phyloP scores from a whole-genome alignment of 1,140 invertebrate genomes.

The Latrodectus geometricus region DNA sequence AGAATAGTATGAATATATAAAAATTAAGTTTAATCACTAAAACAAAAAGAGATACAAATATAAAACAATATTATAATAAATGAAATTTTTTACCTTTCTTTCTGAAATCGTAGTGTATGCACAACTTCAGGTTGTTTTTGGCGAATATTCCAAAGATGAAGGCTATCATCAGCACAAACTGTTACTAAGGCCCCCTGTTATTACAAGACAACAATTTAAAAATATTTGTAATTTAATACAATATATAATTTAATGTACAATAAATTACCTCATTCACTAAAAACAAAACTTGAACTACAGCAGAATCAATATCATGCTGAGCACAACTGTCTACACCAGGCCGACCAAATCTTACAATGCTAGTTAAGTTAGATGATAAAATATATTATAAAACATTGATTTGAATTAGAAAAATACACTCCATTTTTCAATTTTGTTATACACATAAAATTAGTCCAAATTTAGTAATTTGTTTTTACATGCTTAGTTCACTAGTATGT shows the following conservation, averaged over 20 bases:
- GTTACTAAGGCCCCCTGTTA: slow-evolving; percentile 87
- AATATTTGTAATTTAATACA: slow-evolving; percentile 22
- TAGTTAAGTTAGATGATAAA: too few species aligned
- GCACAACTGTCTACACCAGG: slow-evolving; percentile 95
- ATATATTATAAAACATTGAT: too few species aligned
- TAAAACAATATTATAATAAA: too few species aligned
- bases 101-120: slow-evolving; percentile 95
- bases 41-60: too few species aligned
- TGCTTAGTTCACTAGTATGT: too few species aligned
- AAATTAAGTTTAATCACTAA: too few species aligned
- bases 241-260: slow-evolving; percentile 24
- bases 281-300: slow-evolving; percentile 92
- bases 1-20: too few species aligned
- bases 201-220: slow-evolving; percentile 26
- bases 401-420: too few species aligned
- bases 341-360: slow-evolving; percentile 68
- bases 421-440: too few species aligned
- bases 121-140: slow-evolving; percentile 83
- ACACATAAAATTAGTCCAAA: too few species aligned
- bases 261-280: slow-evolving; percentile 85
- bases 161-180: slow-evolving; percentile 91
- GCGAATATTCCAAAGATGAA: slow-evolving; percentile 97
- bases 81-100: slow-evolving; percentile 81
- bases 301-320: slow-evolving; percentile 82
- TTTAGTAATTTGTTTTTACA: too few species aligned